Evolutionary conservation across 2,113 vertebrate genomes (phyloP), one percentile per base, ranked within the genome.

Genomic region (Xenus cinereus): DNA sequence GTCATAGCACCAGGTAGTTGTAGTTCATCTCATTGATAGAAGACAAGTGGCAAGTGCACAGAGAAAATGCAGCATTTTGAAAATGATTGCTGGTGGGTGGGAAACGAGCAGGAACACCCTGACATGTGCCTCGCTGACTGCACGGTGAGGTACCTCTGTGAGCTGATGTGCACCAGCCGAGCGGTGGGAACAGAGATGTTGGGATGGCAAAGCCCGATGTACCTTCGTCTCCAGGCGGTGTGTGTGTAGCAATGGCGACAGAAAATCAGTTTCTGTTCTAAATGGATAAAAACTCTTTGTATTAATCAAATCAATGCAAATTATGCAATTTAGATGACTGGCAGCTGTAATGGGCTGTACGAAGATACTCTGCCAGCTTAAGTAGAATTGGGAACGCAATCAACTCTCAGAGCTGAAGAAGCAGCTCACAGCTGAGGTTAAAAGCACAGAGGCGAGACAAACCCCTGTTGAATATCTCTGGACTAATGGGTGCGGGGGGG

Each of bases 391-490:
- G 68, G 23, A 79, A 43, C 0, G 3, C 39, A 56, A 24, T 39
- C 56, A 85, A 5, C 62, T 77, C 68, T 73, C 46, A 35, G 57
- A 71, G 41, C 51, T 74, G 57, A 69, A 81, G 84, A 21, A 82
- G 30, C 17, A 41, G 14, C 57, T 69, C 60, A 26, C 45, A 46
- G 41, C 43, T 57, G 77, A 73, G 33, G 37, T 57, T 76, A 76
- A 92, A 69, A 80, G 57, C 69, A 33, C 16, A 14, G n/a, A 39
- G 35, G 51, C 0, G 4, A 35, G 50, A 37, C 26, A 75, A 71
- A 16, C 6, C 20, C 73, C 39, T 0, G 0, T 4, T 30, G 66
- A 71, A 20, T 7, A 57, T 27, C 48, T 35, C 51, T 10, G 26
- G 28, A 15, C 19, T n/a, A 28, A 56, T n/a, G 2, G 4, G 21